Evolutionary conservation across 1,140 invertebrate species (phyloP).

Genomic region (Heliconius hermathena): DNA sequence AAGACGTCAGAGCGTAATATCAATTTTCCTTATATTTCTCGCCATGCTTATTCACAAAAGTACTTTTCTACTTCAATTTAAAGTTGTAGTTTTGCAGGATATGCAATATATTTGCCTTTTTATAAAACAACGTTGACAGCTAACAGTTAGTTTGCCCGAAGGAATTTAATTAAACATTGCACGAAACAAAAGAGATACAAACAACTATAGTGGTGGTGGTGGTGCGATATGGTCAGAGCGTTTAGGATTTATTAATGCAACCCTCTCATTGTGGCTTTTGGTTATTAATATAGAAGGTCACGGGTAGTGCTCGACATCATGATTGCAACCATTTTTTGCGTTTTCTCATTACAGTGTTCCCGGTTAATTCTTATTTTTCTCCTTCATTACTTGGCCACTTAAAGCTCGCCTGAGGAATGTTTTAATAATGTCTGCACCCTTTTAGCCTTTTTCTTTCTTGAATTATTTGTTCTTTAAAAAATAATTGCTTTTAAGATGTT

Average conservation of each 20-base stretch:
- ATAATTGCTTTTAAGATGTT: slow-evolving; percentile 32
- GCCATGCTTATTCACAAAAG: neutral
- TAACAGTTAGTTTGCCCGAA: slow-evolving; percentile 36
- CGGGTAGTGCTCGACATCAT: slow-evolving; percentile 35
- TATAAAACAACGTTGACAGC: slow-evolving; percentile 5
- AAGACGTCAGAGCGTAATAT: neutral
- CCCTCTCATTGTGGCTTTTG: slow-evolving; percentile 18
- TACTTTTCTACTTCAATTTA: neutral
- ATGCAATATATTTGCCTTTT: slow-evolving; percentile 10
- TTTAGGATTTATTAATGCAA: slow-evolving; percentile 27
- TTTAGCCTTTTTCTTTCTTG: slow-evolving; percentile 42
- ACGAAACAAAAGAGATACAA: slow-evolving; percentile 11
- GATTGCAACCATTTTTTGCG: slow-evolving; percentile 43
- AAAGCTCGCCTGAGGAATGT: slow-evolving; percentile 47
- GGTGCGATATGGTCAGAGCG: neutral
- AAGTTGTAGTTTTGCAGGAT: neutral
- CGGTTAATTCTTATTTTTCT: slow-evolving; percentile 45
- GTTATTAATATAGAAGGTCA: slow-evolving; percentile 45
- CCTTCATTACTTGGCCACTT: slow-evolving; percentile 55
- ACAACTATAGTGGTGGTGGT: slow-evolving; percentile 4
- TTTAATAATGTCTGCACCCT: slow-evolving; percentile 48
- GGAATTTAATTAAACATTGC: slow-evolving; percentile 57
- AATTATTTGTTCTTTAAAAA: slow-evolving; percentile 47
- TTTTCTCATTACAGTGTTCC: slow-evolving; percentile 47
- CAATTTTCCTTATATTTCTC: neutral